Evolutionary conservation across 2,797 vertebrate genomes (phyloP), one percentile per base, ranked within the genome.

Genomic region (Selene dorsalis): DNA sequence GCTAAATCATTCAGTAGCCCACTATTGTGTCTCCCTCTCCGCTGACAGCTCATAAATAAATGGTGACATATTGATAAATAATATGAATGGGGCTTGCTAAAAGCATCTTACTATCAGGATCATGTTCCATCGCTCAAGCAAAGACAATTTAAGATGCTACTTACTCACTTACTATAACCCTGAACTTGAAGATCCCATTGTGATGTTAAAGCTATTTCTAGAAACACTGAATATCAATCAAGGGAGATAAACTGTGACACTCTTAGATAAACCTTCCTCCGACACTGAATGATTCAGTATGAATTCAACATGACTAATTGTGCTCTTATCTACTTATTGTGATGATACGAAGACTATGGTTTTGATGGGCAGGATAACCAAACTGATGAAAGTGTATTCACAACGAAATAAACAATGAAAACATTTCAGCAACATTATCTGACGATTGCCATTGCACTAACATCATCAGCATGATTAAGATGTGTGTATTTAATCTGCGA

Each of bases 1-100:
- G 70, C 87, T 95, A 93, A 94, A 95, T 93, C 70, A 92, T 90
- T 74, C 74, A 67, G 87, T 82, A 24, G 61, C 22, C 43, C 28
- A 14, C 43, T 58, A 56, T 26, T 17, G 13, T 4, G 55, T 77
- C 64, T 60, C 43, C 45, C 52, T 50, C 52, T 43, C 65, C 61
- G 65, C 58, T 75, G 76, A 87, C 7, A 26, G 69, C 56, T 68
- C 69, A 66, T 91, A 73, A 66, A 84, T 84, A 84, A 76, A 80
- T 68, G 13, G 70, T 71, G 73, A 87, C 63, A 83, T 78, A 87
- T 75, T 55, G 55, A 70, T 60, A 57, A 85, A 84, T 68, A 58
- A 70, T 56, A 77, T 26, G 43, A 79, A 74, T 0, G 30, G n/a
- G 52, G 14, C 14, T 69, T 32, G 22, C 26, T 62, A 24, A 41